Conservation (phyloP, 2,797 vertebrate species). For the Enteromius viviparus region DNA sequence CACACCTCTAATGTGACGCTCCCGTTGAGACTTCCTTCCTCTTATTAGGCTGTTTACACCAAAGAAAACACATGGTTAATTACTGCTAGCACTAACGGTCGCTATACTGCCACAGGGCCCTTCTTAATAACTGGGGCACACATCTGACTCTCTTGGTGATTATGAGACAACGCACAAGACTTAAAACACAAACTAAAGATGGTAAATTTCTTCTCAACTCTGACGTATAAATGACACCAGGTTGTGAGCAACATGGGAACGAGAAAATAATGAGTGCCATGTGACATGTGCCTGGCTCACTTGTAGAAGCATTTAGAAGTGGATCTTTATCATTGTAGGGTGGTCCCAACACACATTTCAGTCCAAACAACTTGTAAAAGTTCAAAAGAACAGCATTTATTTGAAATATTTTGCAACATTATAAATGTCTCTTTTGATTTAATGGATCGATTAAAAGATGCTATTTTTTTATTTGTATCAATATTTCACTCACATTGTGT, state of each 20-base stretch:
- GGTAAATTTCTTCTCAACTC: conserved; percentile 32
- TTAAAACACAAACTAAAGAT: conserved; percentile 63
- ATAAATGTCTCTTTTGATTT: background rate
- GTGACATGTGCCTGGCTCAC: background rate
- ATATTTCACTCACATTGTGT: background rate
- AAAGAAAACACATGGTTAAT: conserved; percentile 71
- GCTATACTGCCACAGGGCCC: conserved; percentile 48
- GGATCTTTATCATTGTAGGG: too few species aligned
- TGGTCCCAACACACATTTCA: too few species aligned
- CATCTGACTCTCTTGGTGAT: conserved; percentile 62
- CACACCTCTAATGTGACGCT: conserved; percentile 58
- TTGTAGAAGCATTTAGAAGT: background rate
- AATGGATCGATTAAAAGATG: too few species aligned
- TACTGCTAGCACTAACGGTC: conserved; percentile 65
- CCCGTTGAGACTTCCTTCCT: conserved; percentile 56
- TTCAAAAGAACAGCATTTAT: too few species aligned
- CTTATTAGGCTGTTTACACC: conserved; percentile 68
- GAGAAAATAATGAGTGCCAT: background rate
- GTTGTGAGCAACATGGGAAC: background rate
- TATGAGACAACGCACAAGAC: conserved; percentile 57
- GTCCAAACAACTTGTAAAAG: too few species aligned
- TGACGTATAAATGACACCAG: background rate
- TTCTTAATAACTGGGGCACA: conserved; percentile 70
- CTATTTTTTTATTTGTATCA: background rate
- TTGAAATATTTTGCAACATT: too few species aligned